Conservation (phyloP, 2,888 invertebrate genomes). For the Villa cingulata region DNA sequence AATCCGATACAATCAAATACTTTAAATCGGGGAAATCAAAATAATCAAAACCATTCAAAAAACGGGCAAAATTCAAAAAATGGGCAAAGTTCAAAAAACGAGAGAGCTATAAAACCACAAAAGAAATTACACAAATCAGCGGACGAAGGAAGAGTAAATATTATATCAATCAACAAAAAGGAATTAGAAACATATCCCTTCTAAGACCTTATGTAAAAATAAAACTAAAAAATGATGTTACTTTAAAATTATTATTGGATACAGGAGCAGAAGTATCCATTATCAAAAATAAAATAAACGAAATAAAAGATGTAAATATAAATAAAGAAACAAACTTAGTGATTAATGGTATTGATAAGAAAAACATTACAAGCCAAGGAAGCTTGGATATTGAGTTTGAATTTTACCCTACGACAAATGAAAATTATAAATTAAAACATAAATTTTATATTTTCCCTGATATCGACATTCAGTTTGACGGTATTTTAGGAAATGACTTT, state of each 20-base stretch:
- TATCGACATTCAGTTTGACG: slow-evolving; percentile 1
- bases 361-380: too few species aligned
- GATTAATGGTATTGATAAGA: too few species aligned
- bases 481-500: neutral
- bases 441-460: slow-evolving; percentile 4
- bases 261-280: too few species aligned
- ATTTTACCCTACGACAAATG: slow-evolving; percentile 2
- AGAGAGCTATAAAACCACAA: neutral
- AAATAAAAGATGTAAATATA: too few species aligned
- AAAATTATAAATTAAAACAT: neutral
- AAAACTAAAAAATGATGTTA: neutral
- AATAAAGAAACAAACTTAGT: too few species aligned
- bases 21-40: neutral
- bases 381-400: neutral
- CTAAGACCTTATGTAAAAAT: neutral
- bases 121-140: too few species aligned
- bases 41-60: neutral
- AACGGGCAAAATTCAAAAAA: neutral
- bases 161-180: neutral
- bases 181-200: neutral
- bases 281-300: too few species aligned
- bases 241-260: neutral
- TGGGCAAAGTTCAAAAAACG: neutral
- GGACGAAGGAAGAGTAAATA: too few species aligned
- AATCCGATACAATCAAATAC: too few species aligned